These are phyloP conservation scores for Didymodactylos carnosus DNA, from an alignment of 2,888 invertebrate genomes.

Conservation along the genomic window DNA sequence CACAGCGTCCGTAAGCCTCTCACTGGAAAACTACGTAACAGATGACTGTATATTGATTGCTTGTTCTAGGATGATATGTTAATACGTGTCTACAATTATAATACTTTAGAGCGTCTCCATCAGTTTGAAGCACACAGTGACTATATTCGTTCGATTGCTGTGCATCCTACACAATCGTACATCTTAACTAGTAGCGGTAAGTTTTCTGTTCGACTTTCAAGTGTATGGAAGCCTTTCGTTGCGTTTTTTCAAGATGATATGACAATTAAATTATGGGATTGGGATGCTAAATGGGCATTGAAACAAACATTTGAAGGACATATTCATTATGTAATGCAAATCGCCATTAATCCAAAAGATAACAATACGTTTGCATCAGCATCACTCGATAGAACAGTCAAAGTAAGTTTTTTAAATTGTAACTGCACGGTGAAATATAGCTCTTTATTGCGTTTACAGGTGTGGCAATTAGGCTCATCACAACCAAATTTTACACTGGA, in stretches of 20 bases:
- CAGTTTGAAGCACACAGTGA: conserved; percentile 95
- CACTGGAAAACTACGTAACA: background rate
- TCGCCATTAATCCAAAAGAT: conserved; percentile 95
- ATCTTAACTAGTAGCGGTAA: conserved; percentile 64
- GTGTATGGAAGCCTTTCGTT: background rate
- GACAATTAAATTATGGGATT: conserved; percentile 96
- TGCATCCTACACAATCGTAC: conserved; percentile 90
- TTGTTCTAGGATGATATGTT: conserved; percentile 37
- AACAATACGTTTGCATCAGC: conserved; percentile 98
- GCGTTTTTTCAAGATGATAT: conserved; percentile 57
- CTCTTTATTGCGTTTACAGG: conserved; percentile 22
- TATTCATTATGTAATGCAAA: conserved; percentile 98
- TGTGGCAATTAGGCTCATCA: conserved; percentile 95
- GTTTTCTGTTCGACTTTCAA: conserved; percentile 45
- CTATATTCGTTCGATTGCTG: conserved; percentile 80
- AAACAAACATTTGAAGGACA: conserved; percentile 98
- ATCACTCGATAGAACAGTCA: conserved; percentile 87
- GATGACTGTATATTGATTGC: background rate
- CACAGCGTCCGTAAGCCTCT: conserved; percentile 54
- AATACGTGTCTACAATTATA: conserved; percentile 88
- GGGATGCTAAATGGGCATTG: conserved; percentile 94
- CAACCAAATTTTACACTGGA: conserved; percentile 91
- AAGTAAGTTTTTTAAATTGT: conserved; percentile 40
- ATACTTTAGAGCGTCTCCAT: conserved; percentile 82
- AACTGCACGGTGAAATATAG: background rate